Base-by-base conservation (phyloP, 2,888 invertebrate genomes). In the Ceraclea dissimilis region DNA sequence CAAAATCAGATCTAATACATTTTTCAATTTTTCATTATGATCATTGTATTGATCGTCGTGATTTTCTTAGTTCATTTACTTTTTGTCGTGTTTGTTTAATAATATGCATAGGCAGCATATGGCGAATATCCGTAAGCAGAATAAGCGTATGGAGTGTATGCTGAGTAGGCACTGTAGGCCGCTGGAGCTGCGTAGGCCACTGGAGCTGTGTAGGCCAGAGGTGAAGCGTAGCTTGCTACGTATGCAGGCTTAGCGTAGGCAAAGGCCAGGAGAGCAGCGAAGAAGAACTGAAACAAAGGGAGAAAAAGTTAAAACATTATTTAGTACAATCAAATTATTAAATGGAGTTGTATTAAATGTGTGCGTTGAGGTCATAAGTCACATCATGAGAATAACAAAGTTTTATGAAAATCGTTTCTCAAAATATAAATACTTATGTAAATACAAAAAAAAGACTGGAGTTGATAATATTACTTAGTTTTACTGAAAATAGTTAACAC, bases 31-130 rank as follows among this genome's bases (percentile, higher is more conserved):
- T 26, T 26, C 26, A 26, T 26, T 4, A 26, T 10, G 10, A 10
- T 26, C 10, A 10, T 26, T 26, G 10, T 26, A 10, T 26, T 6
- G 26, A 26, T 26, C 26, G 10, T 10, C 10, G 26, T 26, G 26
- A n/a, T 26, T 10, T 26, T 26, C 4, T 26, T 26, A 26, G 26
- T 26, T 26, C 10, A 10, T 10, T 6, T 26, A 10, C 10, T 26
- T 26, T 26, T 26, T 26, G 4, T 26, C 26, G 10, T 6, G 26
- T 26, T 26, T 5, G 39, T 39, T 39, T 39, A 39, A 2, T 6
- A 10, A 19, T 57, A 57, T 51, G 59, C 56, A 47, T 62, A 62
- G 2, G 60, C 58, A 16, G 72, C 69, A n/a, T 68, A 59, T 39
- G 71, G 70, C 0, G 70, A 62, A 18, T 16, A 18, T 20, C 52